phyloP scores from a whole-genome alignment of 2,888 invertebrate species.

The Pedicia rivosa region DNA sequence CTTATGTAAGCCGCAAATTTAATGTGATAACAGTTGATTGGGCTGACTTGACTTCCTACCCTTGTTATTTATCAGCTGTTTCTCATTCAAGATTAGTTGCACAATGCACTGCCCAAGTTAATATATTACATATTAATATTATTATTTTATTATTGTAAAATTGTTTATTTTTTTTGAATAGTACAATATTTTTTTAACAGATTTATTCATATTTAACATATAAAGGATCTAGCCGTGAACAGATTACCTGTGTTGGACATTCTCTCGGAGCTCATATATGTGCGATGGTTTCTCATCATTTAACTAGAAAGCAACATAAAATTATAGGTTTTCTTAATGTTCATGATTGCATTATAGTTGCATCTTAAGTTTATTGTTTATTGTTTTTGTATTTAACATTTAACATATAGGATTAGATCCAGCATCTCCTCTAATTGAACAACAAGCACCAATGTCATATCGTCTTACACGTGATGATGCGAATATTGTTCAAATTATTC shows the following conservation, averaged over 20 bases:
- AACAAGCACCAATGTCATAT: constrained; percentile 41
- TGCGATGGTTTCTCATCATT: constrained; percentile 62
- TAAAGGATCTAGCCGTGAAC: constrained; percentile 43
- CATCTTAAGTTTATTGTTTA: no score
- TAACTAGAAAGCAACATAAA: constrained; percentile 52
- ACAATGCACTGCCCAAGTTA: constrained; percentile 44
- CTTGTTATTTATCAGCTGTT: constrained; percentile 55
- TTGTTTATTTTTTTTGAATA: no score
- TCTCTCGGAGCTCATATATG: constrained; percentile 65
- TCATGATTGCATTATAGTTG: no score
- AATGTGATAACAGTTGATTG: constrained; percentile 67
- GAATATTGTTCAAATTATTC: constrained; percentile 46
- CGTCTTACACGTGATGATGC: constrained; percentile 54
- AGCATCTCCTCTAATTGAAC: constrained; percentile 51
- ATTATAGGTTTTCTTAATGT: constrained; percentile 40
- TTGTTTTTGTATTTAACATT: background rate
- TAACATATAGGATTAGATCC: constrained; percentile 45
- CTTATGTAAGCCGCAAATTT: constrained; percentile 55
- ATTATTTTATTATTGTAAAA: no score
- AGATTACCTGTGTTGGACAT: constrained; percentile 59
- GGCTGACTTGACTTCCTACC: constrained; percentile 46
- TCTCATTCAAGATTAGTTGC: constrained; percentile 56
- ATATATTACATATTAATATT: background rate
- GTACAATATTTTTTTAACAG: constrained; percentile 11
- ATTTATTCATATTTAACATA: constrained; percentile 54